A percentile compares a stretch with the other conserved stretches of the same genome.
phyloP scores from a whole-genome alignment of 2,888 invertebrate species.

The Lasioglossum villosulum region DNA sequence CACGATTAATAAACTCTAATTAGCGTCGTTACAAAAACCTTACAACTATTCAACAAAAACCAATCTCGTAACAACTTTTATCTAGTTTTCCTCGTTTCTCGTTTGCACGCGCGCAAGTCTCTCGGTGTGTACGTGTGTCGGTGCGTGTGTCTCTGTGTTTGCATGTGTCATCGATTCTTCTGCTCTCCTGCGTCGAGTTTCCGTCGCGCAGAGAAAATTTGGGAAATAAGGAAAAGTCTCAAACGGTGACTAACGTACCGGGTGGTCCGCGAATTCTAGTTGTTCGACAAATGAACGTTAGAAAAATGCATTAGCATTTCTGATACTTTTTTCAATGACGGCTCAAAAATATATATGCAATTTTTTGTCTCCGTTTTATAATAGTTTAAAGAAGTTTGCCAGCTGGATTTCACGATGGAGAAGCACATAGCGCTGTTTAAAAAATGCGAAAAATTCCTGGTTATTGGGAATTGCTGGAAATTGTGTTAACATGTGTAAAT shows the following conservation, averaged over 20 bases:
- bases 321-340: neutral
- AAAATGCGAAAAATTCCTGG: neutral
- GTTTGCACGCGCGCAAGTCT: slow-evolving; percentile 3
- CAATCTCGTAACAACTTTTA: slow-evolving; percentile 80
- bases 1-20: slow-evolving; percentile 78
- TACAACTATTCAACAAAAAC: slow-evolving; percentile 84
- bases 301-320: neutral
- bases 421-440: neutral
- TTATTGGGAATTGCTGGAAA: neutral
- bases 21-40: slow-evolving; percentile 82
- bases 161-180: neutral
- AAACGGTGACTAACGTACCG: neutral
- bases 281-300: neutral
- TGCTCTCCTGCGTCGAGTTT: neutral
- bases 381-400: neutral
- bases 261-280: neutral
- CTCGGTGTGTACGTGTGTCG: neutral
- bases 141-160: neutral
- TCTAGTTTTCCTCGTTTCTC: slow-evolving; percentile 1
- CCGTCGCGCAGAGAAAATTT: neutral
- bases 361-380: neutral
- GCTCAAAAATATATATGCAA: neutral
- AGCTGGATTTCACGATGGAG: neutral
- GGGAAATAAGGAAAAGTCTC: neutral
- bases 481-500: neutral